phyloP scores from a whole-genome alignment of 2,113 vertebrate species.

The Neogale vison region DNA sequence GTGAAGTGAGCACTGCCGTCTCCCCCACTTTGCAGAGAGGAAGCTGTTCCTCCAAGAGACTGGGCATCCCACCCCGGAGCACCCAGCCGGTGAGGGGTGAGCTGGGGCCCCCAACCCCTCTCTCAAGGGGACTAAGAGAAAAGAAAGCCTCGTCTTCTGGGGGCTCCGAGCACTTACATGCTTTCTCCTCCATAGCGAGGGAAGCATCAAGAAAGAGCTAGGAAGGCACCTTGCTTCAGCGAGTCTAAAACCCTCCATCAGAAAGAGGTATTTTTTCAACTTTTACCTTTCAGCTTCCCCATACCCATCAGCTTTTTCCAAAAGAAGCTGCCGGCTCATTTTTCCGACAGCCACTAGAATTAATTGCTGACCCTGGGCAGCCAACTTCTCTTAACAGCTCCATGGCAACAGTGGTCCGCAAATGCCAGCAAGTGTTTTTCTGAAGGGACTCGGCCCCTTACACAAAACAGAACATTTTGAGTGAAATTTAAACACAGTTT shows the following conservation, averaged over 20 bases:
- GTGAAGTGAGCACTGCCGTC: neutral
- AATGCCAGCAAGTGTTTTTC: slow-evolving; percentile 59
- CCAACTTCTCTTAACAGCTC: neutral
- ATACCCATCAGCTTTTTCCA: neutral
- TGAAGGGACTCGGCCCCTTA: slow-evolving; percentile 55
- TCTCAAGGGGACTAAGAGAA: neutral
- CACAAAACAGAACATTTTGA: slow-evolving; percentile 64
- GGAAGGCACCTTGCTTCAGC: neutral
- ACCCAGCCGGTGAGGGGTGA: neutral
- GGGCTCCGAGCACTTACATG: neutral
- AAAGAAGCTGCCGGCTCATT: neutral
- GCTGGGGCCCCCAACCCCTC: neutral
- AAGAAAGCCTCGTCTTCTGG: neutral
- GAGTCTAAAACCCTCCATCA: neutral
- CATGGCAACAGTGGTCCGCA: slow-evolving; percentile 14
- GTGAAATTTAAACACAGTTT: slow-evolving; percentile 63
- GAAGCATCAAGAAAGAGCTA: no score
- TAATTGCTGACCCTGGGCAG: neutral
- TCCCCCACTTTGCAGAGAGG: neutral
- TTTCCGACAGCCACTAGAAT: neutral
- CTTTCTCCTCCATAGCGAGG: neutral
- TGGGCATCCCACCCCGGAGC: neutral
- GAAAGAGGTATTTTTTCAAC: neutral
- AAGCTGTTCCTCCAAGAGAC: neutral
- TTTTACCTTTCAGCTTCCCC: neutral